Percentiles rank a stretch among this genome's conserved stretches.
Conservation (phyloP, 2,888 invertebrate genomes). For the Oligia strigilis region DNA sequence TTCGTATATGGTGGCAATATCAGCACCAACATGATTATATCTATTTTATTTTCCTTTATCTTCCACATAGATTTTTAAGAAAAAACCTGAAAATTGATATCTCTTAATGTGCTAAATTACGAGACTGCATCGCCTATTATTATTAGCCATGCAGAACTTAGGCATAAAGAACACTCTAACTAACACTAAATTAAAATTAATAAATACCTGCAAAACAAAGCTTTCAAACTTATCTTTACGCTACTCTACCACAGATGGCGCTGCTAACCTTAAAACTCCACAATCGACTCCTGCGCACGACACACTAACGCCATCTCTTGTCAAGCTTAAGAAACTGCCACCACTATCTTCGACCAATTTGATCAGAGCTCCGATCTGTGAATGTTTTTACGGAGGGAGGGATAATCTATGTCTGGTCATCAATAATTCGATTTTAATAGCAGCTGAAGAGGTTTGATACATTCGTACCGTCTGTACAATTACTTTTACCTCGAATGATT, state of each 20-base stretch:
- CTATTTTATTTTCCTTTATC: not conserved
- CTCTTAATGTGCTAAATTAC: no score
- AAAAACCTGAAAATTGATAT: not conserved
- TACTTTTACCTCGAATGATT: conserved; percentile 85
- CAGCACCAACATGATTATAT: not conserved
- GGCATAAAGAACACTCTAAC: not conserved
- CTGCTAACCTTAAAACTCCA: conserved; percentile 63
- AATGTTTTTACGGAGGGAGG: conserved; percentile 18
- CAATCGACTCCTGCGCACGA: conserved; percentile 75
- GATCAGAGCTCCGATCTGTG: conserved; percentile 69
- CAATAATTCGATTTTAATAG: conserved; percentile 87
- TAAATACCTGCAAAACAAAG: not conserved
- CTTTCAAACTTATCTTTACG: conserved; percentile 32
- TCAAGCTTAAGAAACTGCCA: conserved; percentile 28
- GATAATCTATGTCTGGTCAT: conserved; percentile 68
- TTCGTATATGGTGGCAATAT: not conserved
- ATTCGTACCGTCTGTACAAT: conserved; percentile 77
- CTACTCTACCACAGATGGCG: conserved; percentile 84
- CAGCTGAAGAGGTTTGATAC: conserved; percentile 76
- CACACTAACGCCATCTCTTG: conserved; percentile 70
- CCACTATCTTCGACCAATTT: conserved; percentile 53
- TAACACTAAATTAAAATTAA: not conserved
- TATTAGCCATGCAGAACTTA: not conserved
- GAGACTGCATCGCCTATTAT: not conserved
- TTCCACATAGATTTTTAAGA: not conserved